Conservation (phyloP, 1,140 invertebrate genomes). For the Cyrtorhinus lividipennis region DNA sequence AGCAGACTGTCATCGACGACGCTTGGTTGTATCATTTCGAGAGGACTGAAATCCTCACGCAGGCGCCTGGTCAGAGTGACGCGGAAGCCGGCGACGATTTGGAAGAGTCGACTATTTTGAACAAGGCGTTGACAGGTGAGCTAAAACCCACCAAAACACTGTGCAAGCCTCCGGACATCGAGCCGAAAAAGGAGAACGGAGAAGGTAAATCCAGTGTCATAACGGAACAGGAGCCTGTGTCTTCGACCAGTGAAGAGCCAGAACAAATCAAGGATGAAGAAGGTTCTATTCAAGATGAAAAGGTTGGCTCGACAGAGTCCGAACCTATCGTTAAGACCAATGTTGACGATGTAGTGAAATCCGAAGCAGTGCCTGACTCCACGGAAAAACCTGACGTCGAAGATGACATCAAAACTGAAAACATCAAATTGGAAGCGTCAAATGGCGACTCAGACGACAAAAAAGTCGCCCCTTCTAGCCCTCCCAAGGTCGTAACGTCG, state of each 20-base stretch:
- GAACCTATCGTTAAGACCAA: neutral
- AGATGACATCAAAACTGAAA: neutral
- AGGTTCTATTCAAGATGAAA: neutral
- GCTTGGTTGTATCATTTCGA: neutral
- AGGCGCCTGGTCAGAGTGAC: neutral
- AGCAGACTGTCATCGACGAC: slow-evolving; percentile 1
- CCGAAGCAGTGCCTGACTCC: neutral
- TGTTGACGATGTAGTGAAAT: neutral
- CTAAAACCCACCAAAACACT: neutral
- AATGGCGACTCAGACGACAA: neutral
- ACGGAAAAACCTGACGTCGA: neutral
- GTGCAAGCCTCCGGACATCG: neutral
- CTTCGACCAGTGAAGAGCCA: neutral
- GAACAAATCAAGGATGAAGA: neutral
- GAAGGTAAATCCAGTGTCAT: neutral
- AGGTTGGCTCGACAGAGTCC: neutral
- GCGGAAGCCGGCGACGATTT: neutral
- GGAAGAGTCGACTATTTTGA: neutral
- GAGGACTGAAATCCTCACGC: neutral
- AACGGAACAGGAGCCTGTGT: neutral
- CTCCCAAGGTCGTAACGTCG: neutral
- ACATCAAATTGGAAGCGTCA: no score
- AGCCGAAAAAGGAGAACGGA: no score
- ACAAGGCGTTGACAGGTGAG: neutral
- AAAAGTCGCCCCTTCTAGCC: no score